These are phyloP conservation scores for Paralinhomoeus sp. DNA, from an alignment of 2,888 invertebrate genomes.

Conservation along the genomic window DNA sequence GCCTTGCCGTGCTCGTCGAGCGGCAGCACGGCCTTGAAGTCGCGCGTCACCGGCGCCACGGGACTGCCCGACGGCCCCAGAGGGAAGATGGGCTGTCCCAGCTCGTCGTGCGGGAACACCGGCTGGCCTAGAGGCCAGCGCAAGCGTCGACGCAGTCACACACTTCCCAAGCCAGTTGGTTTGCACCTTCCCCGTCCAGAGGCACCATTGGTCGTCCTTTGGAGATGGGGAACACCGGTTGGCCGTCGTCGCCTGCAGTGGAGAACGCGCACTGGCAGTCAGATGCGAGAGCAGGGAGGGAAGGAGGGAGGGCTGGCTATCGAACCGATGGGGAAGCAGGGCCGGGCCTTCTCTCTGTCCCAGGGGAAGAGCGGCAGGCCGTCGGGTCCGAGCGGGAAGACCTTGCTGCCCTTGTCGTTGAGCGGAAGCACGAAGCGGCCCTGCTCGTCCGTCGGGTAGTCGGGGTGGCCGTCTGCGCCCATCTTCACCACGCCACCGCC, in stretches of 20 bases:
- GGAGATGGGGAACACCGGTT: conserved; percentile 1
- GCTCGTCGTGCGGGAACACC: background rate
- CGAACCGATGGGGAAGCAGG: background rate
- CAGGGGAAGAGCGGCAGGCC: background rate
- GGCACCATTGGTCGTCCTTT: conserved; percentile 1
- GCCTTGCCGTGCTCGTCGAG: conserved; percentile 1
- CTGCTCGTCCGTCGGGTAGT: background rate
- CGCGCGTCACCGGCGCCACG: background rate
- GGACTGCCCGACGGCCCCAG: background rate
- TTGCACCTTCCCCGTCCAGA: background rate
- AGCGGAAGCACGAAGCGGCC: too few species aligned
- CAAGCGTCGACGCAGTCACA: too few species aligned
- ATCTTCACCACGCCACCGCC: background rate
- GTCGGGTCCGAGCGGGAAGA: background rate
- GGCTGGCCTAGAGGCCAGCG: background rate
- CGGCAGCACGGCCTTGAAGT: background rate
- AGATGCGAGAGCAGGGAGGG: too few species aligned
- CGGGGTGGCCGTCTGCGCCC: background rate
- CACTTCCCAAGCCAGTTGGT: background rate
- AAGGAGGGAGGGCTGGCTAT: too few species aligned
- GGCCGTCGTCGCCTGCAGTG: background rate
- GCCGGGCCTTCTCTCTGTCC: background rate
- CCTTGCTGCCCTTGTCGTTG: background rate
- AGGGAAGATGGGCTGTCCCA: background rate
- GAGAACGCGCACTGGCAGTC: too few species aligned